Conservation (phyloP, 2,888 invertebrate genomes). For the Bembecia ichneumoniformis region DNA sequence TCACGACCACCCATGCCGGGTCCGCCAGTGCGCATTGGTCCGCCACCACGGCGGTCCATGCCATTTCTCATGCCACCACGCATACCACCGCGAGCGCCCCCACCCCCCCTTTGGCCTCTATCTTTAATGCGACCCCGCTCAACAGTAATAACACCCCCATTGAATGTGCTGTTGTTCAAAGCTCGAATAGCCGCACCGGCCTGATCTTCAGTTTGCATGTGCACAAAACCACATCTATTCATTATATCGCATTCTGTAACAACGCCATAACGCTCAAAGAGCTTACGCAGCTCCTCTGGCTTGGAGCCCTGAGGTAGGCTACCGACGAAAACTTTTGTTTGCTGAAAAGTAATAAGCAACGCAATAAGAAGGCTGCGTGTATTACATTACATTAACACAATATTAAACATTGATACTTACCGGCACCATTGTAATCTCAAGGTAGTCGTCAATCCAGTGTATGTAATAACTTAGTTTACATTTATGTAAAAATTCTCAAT, state of each 20-base stretch:
- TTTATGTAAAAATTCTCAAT: too few species aligned
- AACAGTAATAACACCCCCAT: slow-evolving; percentile 87
- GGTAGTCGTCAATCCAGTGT: too few species aligned
- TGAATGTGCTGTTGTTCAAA: slow-evolving; percentile 85
- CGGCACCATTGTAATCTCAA: slow-evolving; percentile 46
- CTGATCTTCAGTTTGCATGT: slow-evolving; percentile 87
- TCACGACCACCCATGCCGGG: slow-evolving; percentile 53
- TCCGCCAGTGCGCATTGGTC: slow-evolving; percentile 35
- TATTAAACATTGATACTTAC: slow-evolving; percentile 33
- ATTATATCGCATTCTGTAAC: slow-evolving; percentile 96
- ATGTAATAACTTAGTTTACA: too few species aligned
- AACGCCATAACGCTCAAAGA: slow-evolving; percentile 89
- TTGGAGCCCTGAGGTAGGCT: slow-evolving; percentile 89
- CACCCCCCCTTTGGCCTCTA: slow-evolving; percentile 70
- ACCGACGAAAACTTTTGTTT: slow-evolving; percentile 93
- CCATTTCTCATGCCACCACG: slow-evolving; percentile 63
- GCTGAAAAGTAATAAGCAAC: slow-evolving; percentile 53
- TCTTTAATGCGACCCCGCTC: slow-evolving; percentile 87
- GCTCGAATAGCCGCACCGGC: slow-evolving; percentile 86
- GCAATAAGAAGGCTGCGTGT: not conserved
- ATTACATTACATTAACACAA: not conserved
- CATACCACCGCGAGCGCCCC: slow-evolving; percentile 56
- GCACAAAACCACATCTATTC: slow-evolving; percentile 95
- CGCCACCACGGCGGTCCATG: slow-evolving; percentile 44
- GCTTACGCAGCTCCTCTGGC: slow-evolving; percentile 83